Base-by-base conservation (phyloP, 2,113 vertebrate genomes). In the Nesospiza acunhae region DNA sequence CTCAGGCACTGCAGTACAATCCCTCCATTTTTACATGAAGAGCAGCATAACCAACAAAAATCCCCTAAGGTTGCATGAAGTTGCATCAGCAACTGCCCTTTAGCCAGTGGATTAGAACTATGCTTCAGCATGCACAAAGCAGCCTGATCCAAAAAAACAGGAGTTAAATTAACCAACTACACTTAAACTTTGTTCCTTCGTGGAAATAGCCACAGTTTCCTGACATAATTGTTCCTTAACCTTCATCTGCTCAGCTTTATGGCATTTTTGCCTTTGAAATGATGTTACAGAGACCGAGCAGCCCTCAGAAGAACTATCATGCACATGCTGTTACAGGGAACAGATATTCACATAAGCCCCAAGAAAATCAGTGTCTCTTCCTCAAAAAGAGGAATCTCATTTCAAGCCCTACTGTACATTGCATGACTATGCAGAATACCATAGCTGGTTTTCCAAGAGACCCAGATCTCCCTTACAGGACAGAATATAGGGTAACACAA, bases 71-170 rank as follows among this genome's bases (percentile, higher is more conserved):
- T 87, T 96, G 49, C 89, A 67, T 0, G 0, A 62, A 70, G 33
- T 92, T 93, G 93, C 96, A 95, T 92, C 91, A 92, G 76, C 50
- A 86, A 14, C 27, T 86, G 76, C 68, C 60, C 83, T 93, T 94
- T 56, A 94, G 62, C 35, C 86, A 79, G 15, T 2, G 16, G 33
- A 35, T 18, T 26, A 52, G 9, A 75, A 37, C 44, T 24, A 6
- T 7, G 50, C 67, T 69, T 23, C 26, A 4, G 64, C 23, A 58
- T 18, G 59, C 63, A 49, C 23, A 41, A 9, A 49, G 16, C 0
- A 52, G 24, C 39, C 50, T 17, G 9, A 77, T 9, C 21, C 14
- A 62, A 79, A 79, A 63, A 84, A 28, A 0, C 13, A 46, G 1
- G 24, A 82, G 56, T 90, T 89, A 76, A 58, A 58, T 82, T 87